These are phyloP conservation scores for Tragelaphus strepsiceros DNA, from an alignment of 2,113 vertebrate genomes.

Conservation along the genomic window DNA sequence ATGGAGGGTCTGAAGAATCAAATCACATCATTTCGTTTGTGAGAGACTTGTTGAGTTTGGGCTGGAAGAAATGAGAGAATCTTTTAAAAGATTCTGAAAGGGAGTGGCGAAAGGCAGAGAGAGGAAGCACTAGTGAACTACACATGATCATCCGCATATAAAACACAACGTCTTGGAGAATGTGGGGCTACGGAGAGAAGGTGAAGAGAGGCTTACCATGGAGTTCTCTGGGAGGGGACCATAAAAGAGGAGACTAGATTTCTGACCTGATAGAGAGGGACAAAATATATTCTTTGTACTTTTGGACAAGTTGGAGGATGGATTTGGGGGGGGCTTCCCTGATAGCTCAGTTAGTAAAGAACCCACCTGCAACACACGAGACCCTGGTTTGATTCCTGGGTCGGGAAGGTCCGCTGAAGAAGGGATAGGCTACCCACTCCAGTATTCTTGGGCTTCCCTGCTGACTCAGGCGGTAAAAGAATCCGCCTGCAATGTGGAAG, in stretches of 20 bases:
- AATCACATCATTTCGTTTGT: background rate
- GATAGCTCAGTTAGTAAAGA: background rate
- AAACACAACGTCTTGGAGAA: accelerated
- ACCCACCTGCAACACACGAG: background rate
- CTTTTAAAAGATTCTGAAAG: background rate
- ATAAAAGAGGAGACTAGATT: background rate
- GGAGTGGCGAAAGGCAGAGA: accelerated
- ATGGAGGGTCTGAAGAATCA: background rate
- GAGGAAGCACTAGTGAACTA: accelerated
- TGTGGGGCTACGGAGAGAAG: background rate
- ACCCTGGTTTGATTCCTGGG: accelerated
- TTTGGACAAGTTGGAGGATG: background rate
- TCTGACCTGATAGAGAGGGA: background rate
- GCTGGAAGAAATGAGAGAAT: background rate
- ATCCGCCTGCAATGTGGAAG: background rate
- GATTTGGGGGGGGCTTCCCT: background rate
- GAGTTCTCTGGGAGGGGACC: background rate
- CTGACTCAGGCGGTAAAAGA: background rate
- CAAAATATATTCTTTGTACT: background rate
- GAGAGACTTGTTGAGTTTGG: background rate
- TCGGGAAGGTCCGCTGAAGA: accelerated
- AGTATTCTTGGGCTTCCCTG: background rate
- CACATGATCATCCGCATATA: accelerated
- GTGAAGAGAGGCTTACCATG: background rate
- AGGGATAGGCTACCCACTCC: background rate